Evolutionary conservation across 1,140 invertebrate genomes (phyloP).

Genomic region (Trichonephila clavata): DNA sequence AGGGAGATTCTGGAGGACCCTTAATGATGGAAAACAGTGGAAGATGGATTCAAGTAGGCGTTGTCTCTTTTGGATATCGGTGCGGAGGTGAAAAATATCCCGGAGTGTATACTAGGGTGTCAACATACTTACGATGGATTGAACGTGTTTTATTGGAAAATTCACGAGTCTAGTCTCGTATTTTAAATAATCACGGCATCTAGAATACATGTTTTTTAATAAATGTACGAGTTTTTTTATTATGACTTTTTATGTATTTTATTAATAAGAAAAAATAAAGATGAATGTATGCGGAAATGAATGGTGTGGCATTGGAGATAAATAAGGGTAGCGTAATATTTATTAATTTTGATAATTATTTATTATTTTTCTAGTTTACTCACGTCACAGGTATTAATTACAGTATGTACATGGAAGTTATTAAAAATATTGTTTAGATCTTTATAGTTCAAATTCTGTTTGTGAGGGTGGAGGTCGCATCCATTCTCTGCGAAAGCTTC

Average conservation of each 20-base stretch:
- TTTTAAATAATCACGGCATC: slow-evolving; percentile 77
- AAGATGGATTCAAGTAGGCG: slow-evolving; percentile 79
- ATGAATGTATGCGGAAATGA: no score
- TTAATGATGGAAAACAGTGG: slow-evolving; percentile 76
- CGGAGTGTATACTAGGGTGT: slow-evolving; percentile 81
- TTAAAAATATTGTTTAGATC: no score
- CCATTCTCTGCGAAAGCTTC: no score
- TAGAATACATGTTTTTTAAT: background rate
- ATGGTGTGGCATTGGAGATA: no score
- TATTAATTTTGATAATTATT: no score
- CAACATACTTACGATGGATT: slow-evolving; percentile 80
- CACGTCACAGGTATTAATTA: no score
- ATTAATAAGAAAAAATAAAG: background rate
- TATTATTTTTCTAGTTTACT: no score
- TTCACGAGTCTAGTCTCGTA: background rate
- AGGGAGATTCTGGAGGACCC: slow-evolving; percentile 81
- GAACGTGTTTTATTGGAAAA: background rate
- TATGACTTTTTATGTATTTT: background rate
- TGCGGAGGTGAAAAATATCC: slow-evolving; percentile 80
- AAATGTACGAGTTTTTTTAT: background rate
- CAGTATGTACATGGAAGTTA: no score
- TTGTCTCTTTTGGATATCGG: slow-evolving; percentile 80
- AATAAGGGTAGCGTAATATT: no score
- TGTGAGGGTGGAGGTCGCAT: no score
- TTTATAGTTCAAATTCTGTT: no score